phyloP scores from a whole-genome alignment of 1,140 invertebrate species.

The Drosophila rufa region DNA sequence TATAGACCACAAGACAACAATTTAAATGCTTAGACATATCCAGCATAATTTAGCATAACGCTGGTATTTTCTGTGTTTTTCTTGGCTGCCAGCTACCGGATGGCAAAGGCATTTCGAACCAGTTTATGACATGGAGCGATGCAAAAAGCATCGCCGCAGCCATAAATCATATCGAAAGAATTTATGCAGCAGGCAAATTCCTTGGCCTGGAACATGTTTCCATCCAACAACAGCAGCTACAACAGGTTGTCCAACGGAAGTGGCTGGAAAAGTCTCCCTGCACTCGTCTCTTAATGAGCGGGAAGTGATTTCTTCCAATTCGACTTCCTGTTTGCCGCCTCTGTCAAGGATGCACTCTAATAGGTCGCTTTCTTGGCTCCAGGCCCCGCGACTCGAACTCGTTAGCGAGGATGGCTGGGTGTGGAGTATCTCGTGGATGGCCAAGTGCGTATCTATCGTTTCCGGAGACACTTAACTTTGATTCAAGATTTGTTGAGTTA shows the following conservation, averaged over 20 bases:
- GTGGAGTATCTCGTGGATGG: slow-evolving; percentile 1
- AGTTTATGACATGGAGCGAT: slow-evolving; percentile 48
- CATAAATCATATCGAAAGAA: slow-evolving; percentile 74
- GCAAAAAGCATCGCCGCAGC: slow-evolving; percentile 12
- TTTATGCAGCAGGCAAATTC: slow-evolving; percentile 75
- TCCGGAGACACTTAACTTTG: slow-evolving; percentile 9
- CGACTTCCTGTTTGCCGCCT: slow-evolving; percentile 56
- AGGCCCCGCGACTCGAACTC: slow-evolving; percentile 6
- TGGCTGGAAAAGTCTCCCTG: slow-evolving; percentile 46
- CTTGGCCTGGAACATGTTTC: slow-evolving; percentile 59
- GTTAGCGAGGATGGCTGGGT: slow-evolving; percentile 3
- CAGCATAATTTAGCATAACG: slow-evolving; percentile 43
- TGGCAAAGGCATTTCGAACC: slow-evolving; percentile 65
- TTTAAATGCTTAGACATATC: slow-evolving; percentile 31
- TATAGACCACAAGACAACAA: slow-evolving; percentile 25
- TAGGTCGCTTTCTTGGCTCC: background rate
- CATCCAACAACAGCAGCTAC: slow-evolving; percentile 11
- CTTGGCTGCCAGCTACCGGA: slow-evolving; percentile 48
- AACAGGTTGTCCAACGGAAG: slow-evolving; percentile 63
- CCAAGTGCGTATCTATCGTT: slow-evolving; percentile 22
- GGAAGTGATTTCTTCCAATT: slow-evolving; percentile 62
- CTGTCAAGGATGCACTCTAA: slow-evolving; percentile 51
- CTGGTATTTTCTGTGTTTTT: slow-evolving; percentile 38
- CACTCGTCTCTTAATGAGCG: slow-evolving; percentile 44
- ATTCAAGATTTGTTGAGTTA: background rate